phyloP scores from a whole-genome alignment of 1,140 invertebrate genomes.

The Eumeta japonica region DNA sequence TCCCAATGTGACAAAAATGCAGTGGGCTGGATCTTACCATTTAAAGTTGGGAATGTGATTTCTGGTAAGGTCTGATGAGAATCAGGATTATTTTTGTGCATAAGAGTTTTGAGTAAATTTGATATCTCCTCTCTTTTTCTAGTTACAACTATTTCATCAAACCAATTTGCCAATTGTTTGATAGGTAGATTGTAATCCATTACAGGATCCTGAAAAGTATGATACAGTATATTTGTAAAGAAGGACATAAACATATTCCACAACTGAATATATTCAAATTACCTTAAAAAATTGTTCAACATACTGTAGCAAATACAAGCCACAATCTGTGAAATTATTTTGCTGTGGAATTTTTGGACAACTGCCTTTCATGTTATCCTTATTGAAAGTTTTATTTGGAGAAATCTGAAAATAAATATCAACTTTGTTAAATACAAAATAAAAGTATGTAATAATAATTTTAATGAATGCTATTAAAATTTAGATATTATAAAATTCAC shows the following conservation, averaged over 20 bases:
- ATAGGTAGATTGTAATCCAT: constrained; percentile 74
- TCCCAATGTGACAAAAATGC: no score
- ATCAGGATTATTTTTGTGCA: constrained; percentile 63
- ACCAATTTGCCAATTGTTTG: constrained; percentile 74
- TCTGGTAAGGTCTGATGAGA: constrained; percentile 60
- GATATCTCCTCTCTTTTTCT: constrained; percentile 78
- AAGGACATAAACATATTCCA: constrained; percentile 5
- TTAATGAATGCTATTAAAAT: constrained; percentile 2
- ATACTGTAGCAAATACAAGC: constrained; percentile 92
- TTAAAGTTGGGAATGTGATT: constrained; percentile 64
- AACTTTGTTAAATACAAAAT: no score
- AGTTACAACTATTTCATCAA: constrained; percentile 74
- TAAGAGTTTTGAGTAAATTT: constrained; percentile 68
- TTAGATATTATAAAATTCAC: background rate
- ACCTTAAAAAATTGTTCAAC: constrained; percentile 92
- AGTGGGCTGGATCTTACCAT: constrained; percentile 60
- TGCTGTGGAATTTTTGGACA: constrained; percentile 92
- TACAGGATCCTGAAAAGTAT: constrained; percentile 66
- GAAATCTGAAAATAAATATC: constrained; percentile 40
- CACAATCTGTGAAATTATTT: constrained; percentile 96
- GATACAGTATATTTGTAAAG: background rate
- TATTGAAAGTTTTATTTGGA: constrained; percentile 67
- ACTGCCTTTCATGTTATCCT: constrained; percentile 79
- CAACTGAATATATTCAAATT: constrained; percentile 18
- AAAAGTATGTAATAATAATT: constrained; percentile 4